Percentiles rank a stretch among this genome's conserved stretches.
Evolutionary conservation across 2,888 invertebrate species (phyloP).

Genomic region (Drosophila suboccidentalis): DNA sequence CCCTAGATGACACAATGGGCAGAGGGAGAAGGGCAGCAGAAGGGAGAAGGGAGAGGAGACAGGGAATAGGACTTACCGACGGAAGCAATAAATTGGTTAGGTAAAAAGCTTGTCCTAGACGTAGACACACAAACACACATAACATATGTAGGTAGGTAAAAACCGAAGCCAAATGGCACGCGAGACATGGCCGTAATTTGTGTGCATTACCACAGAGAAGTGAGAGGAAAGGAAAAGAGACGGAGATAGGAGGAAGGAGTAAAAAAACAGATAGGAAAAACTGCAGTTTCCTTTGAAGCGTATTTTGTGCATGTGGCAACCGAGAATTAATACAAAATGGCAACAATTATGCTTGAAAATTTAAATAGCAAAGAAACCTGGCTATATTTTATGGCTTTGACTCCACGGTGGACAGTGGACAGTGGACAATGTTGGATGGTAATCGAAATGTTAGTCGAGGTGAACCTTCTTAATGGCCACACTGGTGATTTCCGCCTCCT

Average conservation of each 20-base stretch:
- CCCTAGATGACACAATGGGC: constrained; percentile 11
- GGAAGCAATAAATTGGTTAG: constrained; percentile 80
- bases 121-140: constrained; percentile 52
- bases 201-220: constrained; percentile 22
- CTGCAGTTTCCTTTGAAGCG: constrained; percentile 48
- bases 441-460: constrained; percentile 37
- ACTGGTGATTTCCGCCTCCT: constrained; percentile 73
- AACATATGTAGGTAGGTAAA: constrained; percentile 46
- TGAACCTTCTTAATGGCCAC: constrained; percentile 74
- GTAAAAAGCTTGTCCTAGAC: constrained; percentile 76
- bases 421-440: neutral
- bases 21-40: neutral
- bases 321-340: constrained; percentile 54
- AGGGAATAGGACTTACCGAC: constrained; percentile 30
- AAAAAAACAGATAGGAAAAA: neutral
- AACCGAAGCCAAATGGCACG: constrained; percentile 45
- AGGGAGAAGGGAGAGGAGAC: neutral
- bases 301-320: constrained; percentile 60
- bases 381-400: constrained; percentile 22
- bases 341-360: constrained; percentile 36
- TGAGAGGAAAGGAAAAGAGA: neutral
- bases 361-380: constrained; percentile 3
- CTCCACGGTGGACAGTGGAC: neutral
- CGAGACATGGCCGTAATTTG: constrained; percentile 69
- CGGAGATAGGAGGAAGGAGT: no score